Evolutionary conservation across 2,797 vertebrate genomes (phyloP).

Genomic region (Xiphophorus birchmanni): DNA sequence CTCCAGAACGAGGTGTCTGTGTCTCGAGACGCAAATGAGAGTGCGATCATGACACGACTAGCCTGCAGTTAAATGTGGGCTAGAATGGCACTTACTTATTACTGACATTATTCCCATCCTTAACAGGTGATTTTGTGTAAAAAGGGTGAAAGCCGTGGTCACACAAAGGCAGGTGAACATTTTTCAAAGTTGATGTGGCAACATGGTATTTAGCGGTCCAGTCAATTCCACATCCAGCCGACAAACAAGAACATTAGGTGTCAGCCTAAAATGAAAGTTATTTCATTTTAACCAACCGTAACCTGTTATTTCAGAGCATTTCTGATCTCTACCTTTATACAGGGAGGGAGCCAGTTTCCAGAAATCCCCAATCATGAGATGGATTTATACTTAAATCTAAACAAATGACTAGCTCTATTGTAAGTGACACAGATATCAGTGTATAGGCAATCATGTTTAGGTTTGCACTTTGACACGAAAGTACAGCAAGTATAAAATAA

Average conservation of each 20-base stretch:
- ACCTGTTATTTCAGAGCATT: background rate
- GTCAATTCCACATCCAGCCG: background rate
- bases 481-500: background rate
- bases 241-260: background rate
- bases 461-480: background rate
- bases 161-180: constrained; percentile 4
- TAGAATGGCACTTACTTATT: constrained; percentile 38
- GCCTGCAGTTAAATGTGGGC: constrained; percentile 40
- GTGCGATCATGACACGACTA: constrained; percentile 62
- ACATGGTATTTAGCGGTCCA: background rate
- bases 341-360: background rate
- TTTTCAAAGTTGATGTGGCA: constrained; percentile 4
- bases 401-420: background rate
- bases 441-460: background rate
- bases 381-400: background rate
- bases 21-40: constrained; percentile 61
- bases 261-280: constrained; percentile 1
- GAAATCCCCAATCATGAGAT: background rate
- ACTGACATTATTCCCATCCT: constrained; percentile 23
- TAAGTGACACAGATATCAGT: background rate
- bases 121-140: constrained; percentile 23
- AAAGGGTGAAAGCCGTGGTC: constrained; percentile 1
- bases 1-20: constrained; percentile 68
- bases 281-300: background rate
- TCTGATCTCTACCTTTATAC: background rate